Evolutionary conservation across 2,888 invertebrate species (phyloP), one percentile per base, ranked within the genome.

Genomic region (Eilema depressum): DNA sequence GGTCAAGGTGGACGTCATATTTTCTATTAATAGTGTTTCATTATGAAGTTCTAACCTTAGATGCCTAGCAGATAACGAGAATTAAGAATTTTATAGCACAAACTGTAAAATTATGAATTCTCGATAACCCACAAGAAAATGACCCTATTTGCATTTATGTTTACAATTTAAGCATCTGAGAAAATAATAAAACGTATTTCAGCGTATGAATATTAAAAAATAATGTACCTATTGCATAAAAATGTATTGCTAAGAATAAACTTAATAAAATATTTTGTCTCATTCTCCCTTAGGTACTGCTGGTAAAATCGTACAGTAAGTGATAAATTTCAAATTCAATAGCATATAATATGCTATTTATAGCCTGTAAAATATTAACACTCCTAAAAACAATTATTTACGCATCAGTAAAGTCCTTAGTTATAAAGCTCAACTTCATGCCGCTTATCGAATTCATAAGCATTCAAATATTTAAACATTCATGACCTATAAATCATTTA

Each of bases 321-420:
- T 47, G 47, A 20, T 5, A 5, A 17, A 47, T 47, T 47, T 7
- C 20, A 20, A 17, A 20, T 47, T 47, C 41, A 41, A 41, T 20
- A 33, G 8, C 8, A 1, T 33, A 33, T 33, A 33, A 33, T 33
- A n/a, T n/a, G n/a, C n/a, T n/a, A 8, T 10, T 33, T 33, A 33
- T 33, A 33, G 33, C 5, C 5, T 33, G 4, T 12, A 12, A 11
- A 37, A 37, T 37, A 37, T 37, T 37, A 37, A 12, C n/a, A 53
- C n/a, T 53, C 20, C 8, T 8, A n/a, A 59, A 26, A 12, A 59
- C 4, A 59, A 26, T 26, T 17, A 25, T 63, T 63, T 30, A 26
- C 63, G 26, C 41, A 26, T 63, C 41, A 63, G 20, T 25, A 11
- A 41, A 63, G 20, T 17, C 63, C 26, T 41, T 63, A 41, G 63